phyloP scores from a whole-genome alignment of 2,113 vertebrate genomes.

The Brachyistius frenatus region DNA sequence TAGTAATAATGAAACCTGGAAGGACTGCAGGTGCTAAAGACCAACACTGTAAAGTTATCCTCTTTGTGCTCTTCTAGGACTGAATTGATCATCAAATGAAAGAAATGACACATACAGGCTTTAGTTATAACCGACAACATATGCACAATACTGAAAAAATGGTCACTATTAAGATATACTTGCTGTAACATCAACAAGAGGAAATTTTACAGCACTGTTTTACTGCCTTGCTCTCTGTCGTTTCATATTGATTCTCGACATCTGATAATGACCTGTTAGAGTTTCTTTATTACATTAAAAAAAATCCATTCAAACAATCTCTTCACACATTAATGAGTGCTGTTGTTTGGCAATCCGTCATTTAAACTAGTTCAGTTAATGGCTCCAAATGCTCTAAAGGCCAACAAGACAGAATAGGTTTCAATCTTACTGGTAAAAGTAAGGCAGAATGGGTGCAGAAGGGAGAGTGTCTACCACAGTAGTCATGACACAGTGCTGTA shows the following conservation, averaged over 20 bases:
- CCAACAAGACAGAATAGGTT: not conserved
- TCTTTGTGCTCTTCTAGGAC: not conserved
- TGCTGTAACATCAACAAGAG: not conserved
- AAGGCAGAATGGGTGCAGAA: not conserved
- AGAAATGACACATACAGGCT: not conserved
- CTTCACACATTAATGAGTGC: not conserved
- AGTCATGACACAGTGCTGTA: not conserved
- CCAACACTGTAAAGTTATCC: not conserved
- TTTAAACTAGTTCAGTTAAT: not conserved
- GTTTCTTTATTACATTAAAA: not conserved
- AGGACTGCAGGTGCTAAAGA: not conserved
- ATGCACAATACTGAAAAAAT: not conserved
- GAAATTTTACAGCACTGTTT: not conserved
- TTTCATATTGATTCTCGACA: not conserved
- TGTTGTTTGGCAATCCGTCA: not conserved
- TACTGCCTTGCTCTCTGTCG: not conserved
- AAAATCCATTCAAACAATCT: conserved; percentile 6
- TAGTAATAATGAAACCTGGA: not conserved
- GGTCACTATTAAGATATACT: not conserved
- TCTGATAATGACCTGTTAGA: not conserved
- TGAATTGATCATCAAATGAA: not conserved
- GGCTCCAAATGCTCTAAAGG: not conserved
- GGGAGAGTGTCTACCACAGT: not conserved
- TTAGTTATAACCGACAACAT: not conserved
- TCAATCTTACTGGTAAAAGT: not conserved